phyloP scores from a whole-genome alignment of 2,888 invertebrate genomes.

The Linhomoeus sp. region DNA sequence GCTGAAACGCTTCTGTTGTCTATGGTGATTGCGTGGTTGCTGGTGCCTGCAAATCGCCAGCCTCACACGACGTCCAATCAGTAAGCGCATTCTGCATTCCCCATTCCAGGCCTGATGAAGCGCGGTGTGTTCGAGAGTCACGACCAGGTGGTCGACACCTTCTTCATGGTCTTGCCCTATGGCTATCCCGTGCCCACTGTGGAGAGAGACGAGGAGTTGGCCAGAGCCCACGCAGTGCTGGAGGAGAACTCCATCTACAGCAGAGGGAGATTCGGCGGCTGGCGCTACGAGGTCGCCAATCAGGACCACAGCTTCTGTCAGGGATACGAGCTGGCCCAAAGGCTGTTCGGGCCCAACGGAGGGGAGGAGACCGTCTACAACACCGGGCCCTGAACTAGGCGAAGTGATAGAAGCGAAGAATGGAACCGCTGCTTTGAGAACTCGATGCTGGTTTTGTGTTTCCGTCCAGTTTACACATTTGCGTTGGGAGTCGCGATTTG shows the following conservation, averaged over 20 bases:
- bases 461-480: no score
- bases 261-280: conserved; percentile 13
- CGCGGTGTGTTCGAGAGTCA: conserved; percentile 8
- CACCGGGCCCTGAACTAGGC: not conserved
- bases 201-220: conserved; percentile 10
- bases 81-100: no score
- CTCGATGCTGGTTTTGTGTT: no score
- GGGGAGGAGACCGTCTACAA: not conserved
- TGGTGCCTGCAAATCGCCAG: no score
- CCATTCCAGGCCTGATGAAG: conserved; percentile 8
- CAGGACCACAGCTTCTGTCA: conserved; percentile 17
- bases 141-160: conserved; percentile 9
- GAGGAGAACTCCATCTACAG: conserved; percentile 8
- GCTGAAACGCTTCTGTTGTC: no score
- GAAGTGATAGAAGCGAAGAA: no score
- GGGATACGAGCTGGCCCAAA: conserved; percentile 8
- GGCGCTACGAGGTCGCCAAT: conserved; percentile 19
- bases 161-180: conserved; percentile 11
- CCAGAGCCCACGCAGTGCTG: conserved; percentile 9
- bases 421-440: no score
- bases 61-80: no score
- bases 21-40: no score
- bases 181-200: conserved; percentile 18
- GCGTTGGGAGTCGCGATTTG: no score
- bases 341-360: not conserved